Evolutionary conservation across 2,113 vertebrate species (phyloP).

Genomic region (Clarias batrachus): DNA sequence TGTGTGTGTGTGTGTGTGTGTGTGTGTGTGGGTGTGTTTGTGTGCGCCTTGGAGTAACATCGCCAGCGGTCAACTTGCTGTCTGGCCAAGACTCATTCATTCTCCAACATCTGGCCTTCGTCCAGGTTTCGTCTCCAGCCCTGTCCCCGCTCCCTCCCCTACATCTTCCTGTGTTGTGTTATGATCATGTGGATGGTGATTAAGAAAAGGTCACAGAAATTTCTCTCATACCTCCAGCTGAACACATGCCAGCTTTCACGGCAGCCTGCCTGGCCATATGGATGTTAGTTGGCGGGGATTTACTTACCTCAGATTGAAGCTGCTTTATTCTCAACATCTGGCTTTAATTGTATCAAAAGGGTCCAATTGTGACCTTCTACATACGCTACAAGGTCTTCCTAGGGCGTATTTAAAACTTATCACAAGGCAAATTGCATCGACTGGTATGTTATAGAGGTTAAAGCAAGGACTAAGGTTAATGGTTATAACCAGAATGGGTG

Average conservation of each 20-base stretch:
- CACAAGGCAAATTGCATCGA: background rate
- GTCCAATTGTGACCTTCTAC: background rate
- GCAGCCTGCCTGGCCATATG: constrained; percentile 50
- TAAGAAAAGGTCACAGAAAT: constrained; percentile 25
- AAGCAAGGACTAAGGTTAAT: background rate
- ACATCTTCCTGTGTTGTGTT: constrained; percentile 20
- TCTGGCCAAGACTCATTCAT: constrained; percentile 72
- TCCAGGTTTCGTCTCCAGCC: constrained; percentile 55
- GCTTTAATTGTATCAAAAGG: constrained; percentile 8
- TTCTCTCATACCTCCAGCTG: constrained; percentile 25
- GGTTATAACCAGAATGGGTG: background rate
- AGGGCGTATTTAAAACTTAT: background rate
- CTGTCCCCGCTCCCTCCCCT: constrained; percentile 28
- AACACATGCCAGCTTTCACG: constrained; percentile 57
- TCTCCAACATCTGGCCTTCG: constrained; percentile 64
- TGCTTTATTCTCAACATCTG: constrained; percentile 34
- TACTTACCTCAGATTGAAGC: constrained; percentile 14
- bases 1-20: constrained; percentile 39
- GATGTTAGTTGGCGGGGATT: constrained; percentile 28
- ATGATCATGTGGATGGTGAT: constrained; percentile 16
- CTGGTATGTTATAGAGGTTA: background rate
- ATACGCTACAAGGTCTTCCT: background rate
- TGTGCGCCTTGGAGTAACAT: constrained; percentile 58
- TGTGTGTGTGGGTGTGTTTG: constrained; percentile 31
- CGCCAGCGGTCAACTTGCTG: constrained; percentile 72